Percentiles rank a stretch among this genome's conserved stretches.
These are phyloP conservation scores for Drosophila mojavensis DNA, from an alignment of 1,140 invertebrate genomes.

Conservation along the genomic window DNA sequence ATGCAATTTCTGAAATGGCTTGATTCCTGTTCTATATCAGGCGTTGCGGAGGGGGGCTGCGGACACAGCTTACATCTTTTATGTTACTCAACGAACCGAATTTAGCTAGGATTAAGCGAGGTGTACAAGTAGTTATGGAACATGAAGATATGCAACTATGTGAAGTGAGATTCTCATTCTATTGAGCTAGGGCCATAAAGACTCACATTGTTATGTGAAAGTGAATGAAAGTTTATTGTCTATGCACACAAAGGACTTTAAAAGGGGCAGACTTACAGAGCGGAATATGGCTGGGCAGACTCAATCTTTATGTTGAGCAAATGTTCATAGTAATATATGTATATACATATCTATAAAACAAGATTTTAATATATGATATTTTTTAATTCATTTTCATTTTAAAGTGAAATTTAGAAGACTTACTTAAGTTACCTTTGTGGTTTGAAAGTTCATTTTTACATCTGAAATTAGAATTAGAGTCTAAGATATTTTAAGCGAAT, in stretches of 20 bases:
- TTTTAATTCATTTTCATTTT: too few relatives aligned
- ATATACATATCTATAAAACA: too few relatives aligned
- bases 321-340: too few relatives aligned
- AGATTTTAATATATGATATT: too few relatives aligned
- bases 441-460: too few relatives aligned
- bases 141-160: background rate
- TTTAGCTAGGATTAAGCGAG: conserved; percentile 10
- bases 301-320: too few relatives aligned
- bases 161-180: background rate
- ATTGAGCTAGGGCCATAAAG: background rate
- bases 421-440: too few relatives aligned
- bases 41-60: too few relatives aligned
- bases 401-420: too few relatives aligned
- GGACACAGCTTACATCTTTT: conserved; percentile 49
- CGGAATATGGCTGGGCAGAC: too few relatives aligned
- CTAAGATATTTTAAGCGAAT: too few relatives aligned
- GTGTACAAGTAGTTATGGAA: conserved; percentile 4
- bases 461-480: too few relatives aligned
- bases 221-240: background rate
- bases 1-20: conserved; percentile 60
- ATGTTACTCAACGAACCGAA: conserved; percentile 38
- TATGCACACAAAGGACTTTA: background rate
- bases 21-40: conserved; percentile 44
- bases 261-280: background rate
- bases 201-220: background rate